phyloP scores from a whole-genome alignment of 2,797 vertebrate species.

The Scolopax rusticola region DNA sequence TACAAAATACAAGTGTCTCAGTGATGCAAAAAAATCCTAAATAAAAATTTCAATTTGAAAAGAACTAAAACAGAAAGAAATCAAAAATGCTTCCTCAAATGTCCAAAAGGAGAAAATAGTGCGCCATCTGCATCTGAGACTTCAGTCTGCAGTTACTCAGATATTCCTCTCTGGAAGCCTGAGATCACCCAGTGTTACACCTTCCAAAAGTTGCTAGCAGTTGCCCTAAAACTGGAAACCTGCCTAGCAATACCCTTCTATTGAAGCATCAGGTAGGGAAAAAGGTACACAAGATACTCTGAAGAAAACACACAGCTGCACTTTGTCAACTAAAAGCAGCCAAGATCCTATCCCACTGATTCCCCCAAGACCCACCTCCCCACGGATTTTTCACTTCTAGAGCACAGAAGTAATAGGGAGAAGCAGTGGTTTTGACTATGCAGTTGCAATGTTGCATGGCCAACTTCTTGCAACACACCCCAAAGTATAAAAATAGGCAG shows the following conservation, averaged over 20 bases:
- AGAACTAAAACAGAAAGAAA: background rate
- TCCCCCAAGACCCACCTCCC: background rate
- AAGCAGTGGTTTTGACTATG: background rate
- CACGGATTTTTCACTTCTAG: background rate
- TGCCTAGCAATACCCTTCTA: background rate
- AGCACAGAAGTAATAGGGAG: background rate
- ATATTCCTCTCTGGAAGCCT: background rate
- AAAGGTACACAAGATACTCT: background rate
- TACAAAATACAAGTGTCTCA: background rate
- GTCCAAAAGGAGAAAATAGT: background rate
- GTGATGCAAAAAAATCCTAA: background rate
- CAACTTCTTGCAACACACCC: background rate
- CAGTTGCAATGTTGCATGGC: background rate
- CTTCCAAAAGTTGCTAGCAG: background rate
- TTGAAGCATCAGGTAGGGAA: background rate
- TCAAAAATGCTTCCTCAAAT: background rate
- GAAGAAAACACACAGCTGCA: background rate
- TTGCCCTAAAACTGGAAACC: background rate
- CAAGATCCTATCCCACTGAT: background rate
- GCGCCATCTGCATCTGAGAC: background rate
- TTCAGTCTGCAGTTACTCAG: background rate
- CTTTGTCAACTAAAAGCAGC: background rate
- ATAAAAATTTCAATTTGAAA: background rate
- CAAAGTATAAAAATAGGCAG: background rate
- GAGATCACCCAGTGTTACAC: background rate